A percentile compares a stretch with the other conserved stretches of the same genome.
Evolutionary conservation across 1,140 invertebrate genomes (phyloP).

Genomic region (Hormaphis cornu): DNA sequence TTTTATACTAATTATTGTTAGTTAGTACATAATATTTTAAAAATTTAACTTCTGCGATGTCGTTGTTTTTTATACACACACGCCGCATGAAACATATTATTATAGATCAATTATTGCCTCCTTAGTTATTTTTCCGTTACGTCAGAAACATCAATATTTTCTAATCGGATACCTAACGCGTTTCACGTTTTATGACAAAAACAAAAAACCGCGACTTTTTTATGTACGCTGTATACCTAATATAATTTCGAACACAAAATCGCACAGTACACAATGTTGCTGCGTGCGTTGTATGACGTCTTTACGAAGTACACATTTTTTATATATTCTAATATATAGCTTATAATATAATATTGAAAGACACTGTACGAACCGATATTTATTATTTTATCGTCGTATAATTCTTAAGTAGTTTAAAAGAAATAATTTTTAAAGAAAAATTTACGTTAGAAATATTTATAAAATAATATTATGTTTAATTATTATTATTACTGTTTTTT

Average conservation of each 20-base stretch:
- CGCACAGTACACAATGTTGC: neutral
- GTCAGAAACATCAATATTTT: neutral
- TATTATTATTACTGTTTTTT: too few relatives aligned
- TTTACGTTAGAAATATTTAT: neutral
- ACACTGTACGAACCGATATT: too few relatives aligned
- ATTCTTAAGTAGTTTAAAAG: conserved; percentile 12
- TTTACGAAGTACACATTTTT: too few relatives aligned
- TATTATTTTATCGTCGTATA: conserved; percentile 7
- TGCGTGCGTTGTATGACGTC: too few relatives aligned
- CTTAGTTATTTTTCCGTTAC: neutral
- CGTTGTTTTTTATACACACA: too few relatives aligned
- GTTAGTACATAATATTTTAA: conserved; percentile 15
- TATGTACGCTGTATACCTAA: too few relatives aligned
- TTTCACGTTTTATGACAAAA: neutral
- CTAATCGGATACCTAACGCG: too few relatives aligned
- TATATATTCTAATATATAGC: neutral
- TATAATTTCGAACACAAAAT: neutral
- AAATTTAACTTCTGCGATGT: neutral
- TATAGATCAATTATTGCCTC: neutral
- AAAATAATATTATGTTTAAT: neutral
- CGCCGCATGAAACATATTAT: neutral
- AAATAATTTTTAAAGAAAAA: neutral
- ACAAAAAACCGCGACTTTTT: neutral
- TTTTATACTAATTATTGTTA: conserved; percentile 16
- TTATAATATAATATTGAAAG: conserved; percentile 7